phyloP scores from a whole-genome alignment of 2,888 invertebrate species.

The Fragum fragum region DNA sequence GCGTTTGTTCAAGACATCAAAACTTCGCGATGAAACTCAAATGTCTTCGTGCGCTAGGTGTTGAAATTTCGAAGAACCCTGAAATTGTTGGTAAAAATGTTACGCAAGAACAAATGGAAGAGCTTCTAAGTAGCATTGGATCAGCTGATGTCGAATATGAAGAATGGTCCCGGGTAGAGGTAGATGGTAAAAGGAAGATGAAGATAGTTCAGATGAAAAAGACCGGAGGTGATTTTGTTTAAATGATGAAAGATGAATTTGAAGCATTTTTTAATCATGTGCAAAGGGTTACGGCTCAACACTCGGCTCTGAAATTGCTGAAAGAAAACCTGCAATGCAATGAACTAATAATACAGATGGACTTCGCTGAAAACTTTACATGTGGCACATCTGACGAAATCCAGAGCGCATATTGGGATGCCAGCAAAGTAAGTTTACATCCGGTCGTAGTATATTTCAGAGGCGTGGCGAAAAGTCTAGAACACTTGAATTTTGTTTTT shows the following conservation, averaged over 20 bases:
- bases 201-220: background rate
- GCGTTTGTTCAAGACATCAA: too few relatives aligned
- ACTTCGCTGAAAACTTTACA: too few relatives aligned
- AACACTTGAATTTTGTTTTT: too few relatives aligned
- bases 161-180: constrained; percentile 11
- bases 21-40: constrained; percentile 15
- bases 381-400: too few relatives aligned
- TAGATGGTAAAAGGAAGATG: constrained; percentile 9
- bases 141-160: background rate
- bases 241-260: constrained; percentile 9
- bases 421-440: too few relatives aligned
- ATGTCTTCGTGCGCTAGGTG: constrained; percentile 9
- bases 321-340: too few relatives aligned
- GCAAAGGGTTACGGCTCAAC: constrained; percentile 18
- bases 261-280: constrained; percentile 28
- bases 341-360: too few relatives aligned
- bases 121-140: constrained; percentile 2
- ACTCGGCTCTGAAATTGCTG: too few relatives aligned
- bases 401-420: too few relatives aligned
- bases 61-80: constrained; percentile 15
- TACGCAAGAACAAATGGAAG: background rate
- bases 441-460: too few relatives aligned
- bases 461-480: too few relatives aligned
- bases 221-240: constrained; percentile 4
- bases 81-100: constrained; percentile 12